Base-by-base conservation (phyloP, 2,797 vertebrate genomes). In the Pipistrellus nathusii region DNA sequence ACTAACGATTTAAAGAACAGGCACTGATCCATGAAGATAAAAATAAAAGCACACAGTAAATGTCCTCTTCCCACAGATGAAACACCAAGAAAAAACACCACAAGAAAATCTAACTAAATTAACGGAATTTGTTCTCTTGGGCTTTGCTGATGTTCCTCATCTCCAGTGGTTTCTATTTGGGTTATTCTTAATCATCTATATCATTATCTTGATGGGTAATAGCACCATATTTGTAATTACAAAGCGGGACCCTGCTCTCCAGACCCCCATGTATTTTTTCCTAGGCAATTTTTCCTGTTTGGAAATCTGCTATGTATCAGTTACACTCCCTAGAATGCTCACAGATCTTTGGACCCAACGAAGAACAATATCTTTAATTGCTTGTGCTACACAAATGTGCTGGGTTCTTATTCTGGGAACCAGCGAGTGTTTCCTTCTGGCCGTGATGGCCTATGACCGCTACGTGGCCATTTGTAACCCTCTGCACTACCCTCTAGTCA, bases 401-500 rank as follows among this genome's bases (percentile, higher is more conserved):
- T 95, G 77, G 3, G 7, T 92, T 13, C 48, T 96, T n/a, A 78
- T 69, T 0, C 27, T 97, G 2, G 95, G 93, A 3, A 41, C 68
- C 20, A 48, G 94, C 0, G 86, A 96, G 17, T 97, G 96, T 10
- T 83, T 97, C 3, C 91, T 97, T 4, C 53, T 97, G 72, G 62
- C 94, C 0, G 46, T 91, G 5, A 97, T 97, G 96, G 83, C 94
- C 30, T 97, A 95, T 88, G 95, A 97, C 38, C 83, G 32, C 11
- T 97, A 95, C 0, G 4, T 96, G 85, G 93, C 82, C 77, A 96
- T 97, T 41, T 97, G 96, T 21, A 80, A 95, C 20, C 94, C 96
- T 57, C 89, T 97, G 76, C 69, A 32, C 27, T 97, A 95, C 8
- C 27, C 72, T 66, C 46, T 94, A 0, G 6, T 97, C 35, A 97